phyloP scores from a whole-genome alignment of 2,113 vertebrate genomes.

The Salvator merianae region DNA sequence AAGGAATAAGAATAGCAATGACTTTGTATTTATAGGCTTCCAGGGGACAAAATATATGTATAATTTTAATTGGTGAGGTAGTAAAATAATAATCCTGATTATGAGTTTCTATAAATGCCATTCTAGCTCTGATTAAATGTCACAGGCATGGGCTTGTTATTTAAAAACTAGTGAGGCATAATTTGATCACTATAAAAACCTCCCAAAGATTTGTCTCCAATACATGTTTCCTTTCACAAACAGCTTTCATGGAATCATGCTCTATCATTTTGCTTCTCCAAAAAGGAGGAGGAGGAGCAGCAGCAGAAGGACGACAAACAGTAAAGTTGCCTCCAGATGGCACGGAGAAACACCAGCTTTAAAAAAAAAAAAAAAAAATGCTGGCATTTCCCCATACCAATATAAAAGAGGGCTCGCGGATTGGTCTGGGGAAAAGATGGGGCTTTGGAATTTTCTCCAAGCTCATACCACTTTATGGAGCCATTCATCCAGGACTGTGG shows the following conservation, averaged over 20 bases:
- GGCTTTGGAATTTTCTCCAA: too few species aligned
- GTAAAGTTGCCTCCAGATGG: too few species aligned
- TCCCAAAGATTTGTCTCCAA: constrained; percentile 30
- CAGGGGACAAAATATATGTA: constrained; percentile 35
- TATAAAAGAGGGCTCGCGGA: too few species aligned
- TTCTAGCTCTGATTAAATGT: constrained; percentile 70
- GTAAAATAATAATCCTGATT: constrained; percentile 52
- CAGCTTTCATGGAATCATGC: background rate
- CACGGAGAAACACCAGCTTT: too few species aligned
- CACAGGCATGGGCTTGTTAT: constrained; percentile 56
- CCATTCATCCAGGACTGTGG: too few species aligned
- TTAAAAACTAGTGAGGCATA: constrained; percentile 59
- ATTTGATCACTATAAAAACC: constrained; percentile 49
- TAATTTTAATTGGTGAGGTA: constrained; percentile 44
- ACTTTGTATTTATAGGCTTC: constrained; percentile 49
- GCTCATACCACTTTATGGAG: too few species aligned
- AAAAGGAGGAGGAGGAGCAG: background rate
- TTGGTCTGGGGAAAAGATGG: too few species aligned
- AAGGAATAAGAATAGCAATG: constrained; percentile 40
- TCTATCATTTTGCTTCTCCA: background rate
- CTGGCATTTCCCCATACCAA: too few species aligned
- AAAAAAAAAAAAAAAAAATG: too few species aligned
- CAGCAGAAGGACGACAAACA: too few species aligned
- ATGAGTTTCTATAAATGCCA: constrained; percentile 58
- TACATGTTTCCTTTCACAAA: constrained; percentile 27